phyloP scores from a whole-genome alignment of 2,888 invertebrate species.

The Euplexia lucipara region DNA sequence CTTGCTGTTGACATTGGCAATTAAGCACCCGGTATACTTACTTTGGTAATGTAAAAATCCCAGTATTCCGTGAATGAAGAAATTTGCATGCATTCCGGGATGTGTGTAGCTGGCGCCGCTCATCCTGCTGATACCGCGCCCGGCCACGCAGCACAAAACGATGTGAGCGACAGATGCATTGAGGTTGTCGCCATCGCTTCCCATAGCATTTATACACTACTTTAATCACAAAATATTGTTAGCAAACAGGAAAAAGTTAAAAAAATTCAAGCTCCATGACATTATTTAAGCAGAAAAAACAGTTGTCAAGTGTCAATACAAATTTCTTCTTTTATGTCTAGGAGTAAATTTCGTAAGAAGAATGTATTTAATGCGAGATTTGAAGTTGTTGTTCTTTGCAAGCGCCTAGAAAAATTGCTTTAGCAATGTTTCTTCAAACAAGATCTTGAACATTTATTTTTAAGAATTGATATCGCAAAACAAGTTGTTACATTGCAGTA shows the following conservation, averaged over 20 bases:
- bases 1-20: not conserved
- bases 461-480: no score
- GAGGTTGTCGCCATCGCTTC: conserved; percentile 75
- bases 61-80: conserved; percentile 81
- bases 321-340: conserved; percentile 11
- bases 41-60: conserved; percentile 80
- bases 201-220: conserved; percentile 71
- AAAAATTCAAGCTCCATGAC: conserved; percentile 20
- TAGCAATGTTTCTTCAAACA: not conserved
- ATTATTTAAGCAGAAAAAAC: conserved; percentile 11
- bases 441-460: no score
- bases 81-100: conserved; percentile 85
- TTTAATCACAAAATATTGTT: conserved; percentile 26
- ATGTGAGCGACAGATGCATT: conserved; percentile 80
- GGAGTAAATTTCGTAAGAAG: not conserved
- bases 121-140: conserved; percentile 68
- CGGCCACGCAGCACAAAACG: conserved; percentile 79
- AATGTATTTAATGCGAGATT: not conserved
- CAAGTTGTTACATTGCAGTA: no score
- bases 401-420: not conserved
- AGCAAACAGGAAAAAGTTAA: conserved; percentile 33
- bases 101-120: conserved; percentile 73
- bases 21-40: conserved; percentile 43
- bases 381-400: not conserved
- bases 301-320: conserved; percentile 47